Percentiles rank a stretch among this genome's conserved stretches.
Conservation (phyloP, 2,888 invertebrate genomes). For the Neoitamus cyanurus region DNA sequence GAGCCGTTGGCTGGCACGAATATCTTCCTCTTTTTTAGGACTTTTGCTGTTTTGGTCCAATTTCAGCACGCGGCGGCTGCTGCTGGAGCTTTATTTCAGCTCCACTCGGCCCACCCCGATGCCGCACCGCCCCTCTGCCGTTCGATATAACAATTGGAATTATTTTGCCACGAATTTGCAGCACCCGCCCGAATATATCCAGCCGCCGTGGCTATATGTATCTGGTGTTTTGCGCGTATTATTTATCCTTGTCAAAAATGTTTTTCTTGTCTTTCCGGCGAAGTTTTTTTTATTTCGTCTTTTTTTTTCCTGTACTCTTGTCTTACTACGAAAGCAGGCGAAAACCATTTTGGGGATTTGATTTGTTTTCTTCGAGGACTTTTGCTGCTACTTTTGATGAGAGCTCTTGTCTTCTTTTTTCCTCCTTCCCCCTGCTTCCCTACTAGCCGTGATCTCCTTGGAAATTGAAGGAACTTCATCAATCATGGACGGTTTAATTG, state of each 20-base stretch:
- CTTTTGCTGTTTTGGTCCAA: slow-evolving; percentile 31
- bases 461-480: slow-evolving; percentile 27
- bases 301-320: not conserved
- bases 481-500: slow-evolving; percentile 14
- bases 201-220: not conserved
- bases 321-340: not conserved
- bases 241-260: not conserved
- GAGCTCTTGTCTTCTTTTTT: not conserved
- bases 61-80: not conserved
- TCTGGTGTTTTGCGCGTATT: not conserved
- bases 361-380: not conserved
- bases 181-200: not conserved
- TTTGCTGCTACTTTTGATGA: not conserved
- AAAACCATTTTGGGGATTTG: not conserved
- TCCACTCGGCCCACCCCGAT: no score
- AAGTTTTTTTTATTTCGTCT: not conserved
- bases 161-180: not conserved
- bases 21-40: slow-evolving; percentile 4
- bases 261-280: not conserved
- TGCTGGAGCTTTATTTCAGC: not conserved
- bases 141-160: not conserved
- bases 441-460: not conserved
- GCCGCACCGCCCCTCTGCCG: not conserved
- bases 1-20: not conserved
- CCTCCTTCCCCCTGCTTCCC: not conserved